phyloP scores from a whole-genome alignment of 2,797 vertebrate genomes.

The Gambusia yucatana region DNA sequence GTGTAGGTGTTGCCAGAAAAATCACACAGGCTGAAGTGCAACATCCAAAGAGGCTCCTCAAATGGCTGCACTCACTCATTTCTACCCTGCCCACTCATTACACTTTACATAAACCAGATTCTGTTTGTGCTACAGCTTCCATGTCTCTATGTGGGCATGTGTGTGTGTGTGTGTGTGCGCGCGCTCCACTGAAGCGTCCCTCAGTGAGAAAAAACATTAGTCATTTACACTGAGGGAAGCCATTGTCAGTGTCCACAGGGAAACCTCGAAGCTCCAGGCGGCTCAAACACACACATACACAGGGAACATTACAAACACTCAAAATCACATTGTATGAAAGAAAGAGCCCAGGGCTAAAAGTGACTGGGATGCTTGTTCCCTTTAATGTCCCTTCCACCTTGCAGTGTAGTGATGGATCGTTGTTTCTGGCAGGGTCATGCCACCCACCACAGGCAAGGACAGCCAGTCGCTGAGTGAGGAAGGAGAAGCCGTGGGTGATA shows the following conservation, averaged over 20 bases:
- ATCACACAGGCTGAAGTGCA: slow-evolving; percentile 49
- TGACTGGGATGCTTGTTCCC: slow-evolving; percentile 36
- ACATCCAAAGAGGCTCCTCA: slow-evolving; percentile 65
- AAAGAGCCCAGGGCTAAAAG: slow-evolving; percentile 27
- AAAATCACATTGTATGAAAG: slow-evolving; percentile 26
- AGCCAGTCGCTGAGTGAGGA: slow-evolving; percentile 20
- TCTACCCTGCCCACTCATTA: slow-evolving; percentile 70
- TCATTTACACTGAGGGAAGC: slow-evolving; percentile 66
- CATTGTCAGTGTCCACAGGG: slow-evolving; percentile 55
- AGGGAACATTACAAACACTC: slow-evolving; percentile 48
- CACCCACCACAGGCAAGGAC: slow-evolving; percentile 56
- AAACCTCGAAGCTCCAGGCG: slow-evolving; percentile 58
- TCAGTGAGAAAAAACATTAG: slow-evolving; percentile 58
- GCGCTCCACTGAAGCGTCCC: slow-evolving; percentile 23
- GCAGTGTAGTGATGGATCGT: slow-evolving; percentile 59
- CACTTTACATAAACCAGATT: slow-evolving; percentile 71
- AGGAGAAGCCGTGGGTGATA: slow-evolving; percentile 6
- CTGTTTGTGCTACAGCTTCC: neutral
- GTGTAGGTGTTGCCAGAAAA: slow-evolving; percentile 68
- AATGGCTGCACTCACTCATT: slow-evolving; percentile 68
- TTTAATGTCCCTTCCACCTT: slow-evolving; percentile 55
- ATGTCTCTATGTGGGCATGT: slow-evolving; percentile 12
- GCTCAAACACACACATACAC: slow-evolving; percentile 38
- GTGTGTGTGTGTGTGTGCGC: slow-evolving; percentile 7
- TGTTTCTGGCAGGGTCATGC: slow-evolving; percentile 31